Base-by-base conservation (phyloP, 2,888 invertebrate species). In the Heliconius sara region DNA sequence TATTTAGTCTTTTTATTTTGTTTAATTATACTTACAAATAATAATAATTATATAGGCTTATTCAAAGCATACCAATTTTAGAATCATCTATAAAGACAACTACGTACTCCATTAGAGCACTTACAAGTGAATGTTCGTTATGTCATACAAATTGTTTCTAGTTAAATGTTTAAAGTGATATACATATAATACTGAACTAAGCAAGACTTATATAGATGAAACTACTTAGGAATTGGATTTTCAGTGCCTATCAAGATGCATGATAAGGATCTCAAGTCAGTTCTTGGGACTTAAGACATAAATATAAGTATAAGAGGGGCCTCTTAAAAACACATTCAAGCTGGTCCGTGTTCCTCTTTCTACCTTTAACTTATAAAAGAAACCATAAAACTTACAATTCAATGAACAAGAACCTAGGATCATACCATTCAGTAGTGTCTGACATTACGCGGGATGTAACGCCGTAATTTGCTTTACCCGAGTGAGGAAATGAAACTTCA, bases 111-210 rank as follows among this genome's bases (percentile, higher is more conserved):
- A 39, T 39, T 39, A 39, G 67, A 39, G 34, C 39, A 68, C n/a
- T 68, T 68, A 39, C 34, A 39, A 34, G 67, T 13, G 67, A 68
- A 68, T 67, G 13, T n/a, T 22, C 12, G 67, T 68, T 68, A 68
- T 39, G 39, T 39, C 67, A 68, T 30, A 30, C 16, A 66, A 66
- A 66, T 66, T n/a, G 22, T 39, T 39, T 68, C 10, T n/a, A 34
- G 39, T 34, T 12, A 63, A 63, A 25, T 13, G 1, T 39, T n/a
- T 68, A 3, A 68, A 68, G 10, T 67, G 10, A 67, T 39, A 12
- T 5, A 39, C 4, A 67, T 19, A 66, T 30, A 47, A 47, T 16
- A 47, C 25, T 25, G 3, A 63, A 25, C 25, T 63, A 25, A 63
- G 13, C 63, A n/a, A 63, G 1, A 25, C 12, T 63, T 63, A 25